A percentile compares a stretch with the other conserved stretches of the same genome.
These are phyloP conservation scores for Anticlea derivata DNA, from an alignment of 2,888 invertebrate species.

Conservation along the genomic window DNA sequence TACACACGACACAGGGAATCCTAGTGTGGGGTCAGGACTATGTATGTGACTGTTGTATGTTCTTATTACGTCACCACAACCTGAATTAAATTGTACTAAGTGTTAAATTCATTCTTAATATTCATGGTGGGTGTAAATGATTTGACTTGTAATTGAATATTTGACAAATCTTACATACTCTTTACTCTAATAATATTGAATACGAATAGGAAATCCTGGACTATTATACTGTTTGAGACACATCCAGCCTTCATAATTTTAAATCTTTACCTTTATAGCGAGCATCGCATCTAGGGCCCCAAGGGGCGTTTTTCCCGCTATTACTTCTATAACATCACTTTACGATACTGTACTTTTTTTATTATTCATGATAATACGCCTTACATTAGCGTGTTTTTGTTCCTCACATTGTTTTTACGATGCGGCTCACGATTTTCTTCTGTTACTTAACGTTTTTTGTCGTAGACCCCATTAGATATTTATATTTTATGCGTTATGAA, in stretches of 20 bases:
- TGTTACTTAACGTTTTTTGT: constrained; percentile 44
- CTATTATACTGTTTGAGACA: background rate
- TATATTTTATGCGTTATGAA: constrained; percentile 34
- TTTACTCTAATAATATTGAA: too few relatives aligned
- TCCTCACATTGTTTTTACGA: constrained; percentile 54
- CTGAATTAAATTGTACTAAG: too few relatives aligned
- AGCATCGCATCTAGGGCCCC: constrained; percentile 49
- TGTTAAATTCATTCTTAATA: too few relatives aligned
- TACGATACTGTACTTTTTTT: constrained; percentile 71
- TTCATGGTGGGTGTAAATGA: too few relatives aligned
- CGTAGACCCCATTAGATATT: constrained; percentile 50
- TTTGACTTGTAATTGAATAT: too few relatives aligned
- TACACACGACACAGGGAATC: too few relatives aligned
- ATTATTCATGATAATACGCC: constrained; percentile 78
- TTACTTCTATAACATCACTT: constrained; percentile 78
- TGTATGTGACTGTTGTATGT: too few relatives aligned
- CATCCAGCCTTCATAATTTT: constrained; percentile 35
- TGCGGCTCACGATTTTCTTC: constrained; percentile 45
- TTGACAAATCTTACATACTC: too few relatives aligned
- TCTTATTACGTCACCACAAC: too few relatives aligned
- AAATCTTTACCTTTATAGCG: constrained; percentile 32
- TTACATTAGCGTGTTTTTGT: constrained; percentile 70
- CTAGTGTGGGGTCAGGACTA: too few relatives aligned
- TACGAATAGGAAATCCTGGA: too few relatives aligned
- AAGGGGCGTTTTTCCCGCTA: constrained; percentile 69